Evolutionary conservation across 2,797 vertebrate genomes (phyloP).

Genomic region (Crocidura indochinensis): DNA sequence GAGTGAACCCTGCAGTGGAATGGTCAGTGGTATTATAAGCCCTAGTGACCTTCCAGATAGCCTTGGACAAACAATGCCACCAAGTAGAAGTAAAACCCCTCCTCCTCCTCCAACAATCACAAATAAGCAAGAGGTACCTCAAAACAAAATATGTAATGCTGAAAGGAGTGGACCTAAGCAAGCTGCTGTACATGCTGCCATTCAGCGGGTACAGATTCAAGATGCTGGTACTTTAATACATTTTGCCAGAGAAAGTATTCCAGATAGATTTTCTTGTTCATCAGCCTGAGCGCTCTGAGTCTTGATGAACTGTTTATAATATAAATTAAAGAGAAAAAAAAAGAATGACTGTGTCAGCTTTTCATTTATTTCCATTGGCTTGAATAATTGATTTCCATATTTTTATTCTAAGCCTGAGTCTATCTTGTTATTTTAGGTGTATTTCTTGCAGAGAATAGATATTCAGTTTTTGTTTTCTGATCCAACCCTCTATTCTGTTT

Average conservation of each 20-base stretch:
- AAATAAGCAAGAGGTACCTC: slow-evolving; percentile 91
- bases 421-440: too few species aligned
- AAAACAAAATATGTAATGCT: slow-evolving; percentile 89
- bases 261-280: slow-evolving; percentile 97
- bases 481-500: too few species aligned
- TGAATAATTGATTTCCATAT: too few species aligned
- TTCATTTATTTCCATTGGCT: too few species aligned
- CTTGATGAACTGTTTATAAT: slow-evolving; percentile 98
- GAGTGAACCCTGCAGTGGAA: slow-evolving; percentile 97
- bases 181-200: slow-evolving; percentile 91
- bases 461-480: too few species aligned
- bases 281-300: slow-evolving; percentile 97
- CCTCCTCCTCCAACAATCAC: slow-evolving; percentile 90
- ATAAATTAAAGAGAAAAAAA: too few species aligned
- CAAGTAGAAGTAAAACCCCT: slow-evolving; percentile 98
- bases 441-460: too few species aligned
- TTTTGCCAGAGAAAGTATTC: slow-evolving; percentile 98
- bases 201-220: slow-evolving; percentile 94
- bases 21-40: slow-evolving; percentile 98
- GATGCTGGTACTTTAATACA: slow-evolving; percentile 95
- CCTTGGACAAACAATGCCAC: slow-evolving; percentile 99
- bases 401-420: too few species aligned
- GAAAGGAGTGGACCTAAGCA: slow-evolving; percentile 93
- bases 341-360: too few species aligned
- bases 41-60: slow-evolving; percentile 99